phyloP scores from a whole-genome alignment of 2,888 invertebrate genomes.

The Oligia latruncula region DNA sequence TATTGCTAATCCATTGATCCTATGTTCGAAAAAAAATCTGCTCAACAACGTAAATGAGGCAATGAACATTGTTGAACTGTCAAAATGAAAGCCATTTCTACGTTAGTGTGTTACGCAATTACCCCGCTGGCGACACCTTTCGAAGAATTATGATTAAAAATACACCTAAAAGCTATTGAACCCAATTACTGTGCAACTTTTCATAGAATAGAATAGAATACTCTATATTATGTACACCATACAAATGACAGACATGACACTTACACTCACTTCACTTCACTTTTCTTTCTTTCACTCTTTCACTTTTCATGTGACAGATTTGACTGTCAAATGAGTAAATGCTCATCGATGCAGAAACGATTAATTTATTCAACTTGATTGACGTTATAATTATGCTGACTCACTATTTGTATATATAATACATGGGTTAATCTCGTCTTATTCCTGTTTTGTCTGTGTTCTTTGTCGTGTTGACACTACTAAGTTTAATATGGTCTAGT shows the following conservation, averaged over 20 bases:
- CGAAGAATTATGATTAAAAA: background rate
- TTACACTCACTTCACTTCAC: no score
- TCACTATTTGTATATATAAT: background rate
- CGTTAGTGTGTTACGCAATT: no score
- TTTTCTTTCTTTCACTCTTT: no score
- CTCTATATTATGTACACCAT: no score
- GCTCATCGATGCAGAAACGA: background rate
- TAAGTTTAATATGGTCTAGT: no score
- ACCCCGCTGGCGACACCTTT: background rate
- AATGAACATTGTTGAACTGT: no score
- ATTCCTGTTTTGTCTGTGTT: background rate
- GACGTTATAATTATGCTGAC: background rate
- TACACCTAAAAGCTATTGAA: background rate
- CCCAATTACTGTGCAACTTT: background rate
- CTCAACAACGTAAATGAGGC: no score
- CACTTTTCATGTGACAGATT: background rate
- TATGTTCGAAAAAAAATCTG: no score
- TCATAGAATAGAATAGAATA: background rate
- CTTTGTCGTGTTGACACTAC: slow-evolving; percentile 6
- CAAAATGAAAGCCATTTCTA: no score
- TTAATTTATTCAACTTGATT: background rate
- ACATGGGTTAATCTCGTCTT: background rate
- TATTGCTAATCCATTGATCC: no score
- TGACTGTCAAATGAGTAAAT: background rate
- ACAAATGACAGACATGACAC: no score